Base-by-base conservation (phyloP, 2,113 vertebrate genomes). In the Gasterosteus nipponicus region DNA sequence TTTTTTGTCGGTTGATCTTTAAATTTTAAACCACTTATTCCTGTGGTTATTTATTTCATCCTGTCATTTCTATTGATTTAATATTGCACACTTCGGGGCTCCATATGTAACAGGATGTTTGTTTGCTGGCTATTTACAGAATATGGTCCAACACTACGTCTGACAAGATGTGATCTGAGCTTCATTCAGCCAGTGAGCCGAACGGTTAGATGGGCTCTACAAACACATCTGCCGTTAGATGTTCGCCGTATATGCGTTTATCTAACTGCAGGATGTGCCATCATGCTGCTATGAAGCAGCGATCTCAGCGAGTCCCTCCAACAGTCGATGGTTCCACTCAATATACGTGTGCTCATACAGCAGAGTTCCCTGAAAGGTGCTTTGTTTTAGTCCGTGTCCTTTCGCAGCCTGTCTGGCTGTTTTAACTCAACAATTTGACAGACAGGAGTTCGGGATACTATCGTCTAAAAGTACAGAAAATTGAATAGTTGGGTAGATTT, bases 311-410 rank as follows among this genome's bases (percentile, higher is more conserved):
- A 26, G 26, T 35, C 64, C 56, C 19, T 56, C 61, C 22, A 3
- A 3, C 31, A 49, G 12, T 2, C 7, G n/a, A 67, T 19, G 44
- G 72, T 22, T 57, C 51, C 4, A 14, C 41, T 41, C 29, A 18
- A 22, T 39, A 44, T 29, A 16, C 14, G 51, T 56, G 1, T 62
- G 19, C 39, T 69, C 1, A 56, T 18, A 19, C 29, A 14, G 47
- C 57, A 29, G 44, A 56, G 33, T 78, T 14, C 66, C 68, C 18
- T 80, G 75, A 77, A 75, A 82, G 84, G 82, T 90, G 84, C 82
- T 90, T 87, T 46, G 68, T 77, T 39, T 70, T 63, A 73, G 80
- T 85, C 77, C 54, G 80, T 81, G 85, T 86, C 86, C 86, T 86
- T 88, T 56, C 56, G 66, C 69, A 61, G 33, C 61, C 69, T 57